These are phyloP conservation scores for Nyctibius grandis DNA, from an alignment of 2,797 vertebrate species.

Conservation along the genomic window DNA sequence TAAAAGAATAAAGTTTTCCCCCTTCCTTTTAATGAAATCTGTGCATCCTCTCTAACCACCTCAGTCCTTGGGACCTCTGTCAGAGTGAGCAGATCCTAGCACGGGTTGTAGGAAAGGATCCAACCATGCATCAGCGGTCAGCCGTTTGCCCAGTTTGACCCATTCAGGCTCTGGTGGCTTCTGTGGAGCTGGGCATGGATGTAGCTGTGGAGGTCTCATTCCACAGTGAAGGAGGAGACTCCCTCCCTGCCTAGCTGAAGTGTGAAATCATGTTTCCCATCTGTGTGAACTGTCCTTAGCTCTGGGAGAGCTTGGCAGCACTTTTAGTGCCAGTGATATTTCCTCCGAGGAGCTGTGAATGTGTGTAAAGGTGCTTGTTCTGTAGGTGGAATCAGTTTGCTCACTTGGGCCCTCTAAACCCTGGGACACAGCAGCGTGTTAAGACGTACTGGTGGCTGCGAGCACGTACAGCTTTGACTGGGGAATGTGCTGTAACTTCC, in stretches of 20 bases:
- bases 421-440: background rate
- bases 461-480: background rate
- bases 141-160: background rate
- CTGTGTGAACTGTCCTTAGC: background rate
- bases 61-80: too few species aligned
- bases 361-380: background rate
- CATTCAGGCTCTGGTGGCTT: background rate
- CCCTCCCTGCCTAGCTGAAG: background rate
- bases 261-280: background rate
- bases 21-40: background rate
- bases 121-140: background rate
- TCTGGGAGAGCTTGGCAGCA: background rate
- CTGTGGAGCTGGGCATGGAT: background rate
- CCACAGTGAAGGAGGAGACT: background rate
- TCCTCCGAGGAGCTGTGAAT: background rate
- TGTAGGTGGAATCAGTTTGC: background rate
- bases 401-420: background rate
- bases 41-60: background rate
- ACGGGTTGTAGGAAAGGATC: background rate
- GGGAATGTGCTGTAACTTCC: background rate
- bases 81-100: background rate
- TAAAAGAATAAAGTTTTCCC: background rate
- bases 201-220: background rate
- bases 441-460: background rate
- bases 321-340: background rate